Conservation (phyloP, 1,140 invertebrate genomes). For the Aphelinus certus region DNA sequence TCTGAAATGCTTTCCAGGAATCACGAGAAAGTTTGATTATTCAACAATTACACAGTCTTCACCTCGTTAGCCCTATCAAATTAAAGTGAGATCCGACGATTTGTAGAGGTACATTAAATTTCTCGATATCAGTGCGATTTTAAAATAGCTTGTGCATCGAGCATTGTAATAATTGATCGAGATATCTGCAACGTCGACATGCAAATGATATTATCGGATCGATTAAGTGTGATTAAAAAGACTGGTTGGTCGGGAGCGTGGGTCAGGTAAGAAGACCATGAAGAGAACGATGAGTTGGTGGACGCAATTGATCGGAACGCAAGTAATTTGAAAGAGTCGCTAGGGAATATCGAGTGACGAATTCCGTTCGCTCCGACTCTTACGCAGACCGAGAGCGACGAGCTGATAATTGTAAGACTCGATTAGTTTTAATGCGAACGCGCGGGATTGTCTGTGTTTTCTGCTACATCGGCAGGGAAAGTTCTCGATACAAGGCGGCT, state of each 20-base stretch:
- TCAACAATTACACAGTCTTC: too few relatives aligned
- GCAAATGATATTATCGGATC: constrained; percentile 19
- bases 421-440: constrained; percentile 11
- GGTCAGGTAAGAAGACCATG: background rate
- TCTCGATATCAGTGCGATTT: too few relatives aligned
- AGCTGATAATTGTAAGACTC: constrained; percentile 4
- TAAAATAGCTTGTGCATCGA: background rate
- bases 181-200: constrained; percentile 6
- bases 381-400: background rate
- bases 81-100: too few relatives aligned
- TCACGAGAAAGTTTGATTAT: too few relatives aligned
- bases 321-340: constrained; percentile 1
- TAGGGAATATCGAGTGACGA: constrained; percentile 11
- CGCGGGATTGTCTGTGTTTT: background rate
- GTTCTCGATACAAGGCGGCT: too few relatives aligned
- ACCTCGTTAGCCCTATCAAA: too few relatives aligned
- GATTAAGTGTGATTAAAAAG: constrained; percentile 19
- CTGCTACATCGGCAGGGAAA: too few relatives aligned
- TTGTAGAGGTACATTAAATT: too few relatives aligned
- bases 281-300: background rate
- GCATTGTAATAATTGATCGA: background rate
- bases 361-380: background rate
- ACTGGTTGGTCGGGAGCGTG: background rate
- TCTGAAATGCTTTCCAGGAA: too few relatives aligned
- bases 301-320: background rate